Percentiles rank a stretch among this genome's conserved stretches.
Evolutionary conservation across 2,888 invertebrate genomes (phyloP).

Genomic region (Drosophila maculinotata): DNA sequence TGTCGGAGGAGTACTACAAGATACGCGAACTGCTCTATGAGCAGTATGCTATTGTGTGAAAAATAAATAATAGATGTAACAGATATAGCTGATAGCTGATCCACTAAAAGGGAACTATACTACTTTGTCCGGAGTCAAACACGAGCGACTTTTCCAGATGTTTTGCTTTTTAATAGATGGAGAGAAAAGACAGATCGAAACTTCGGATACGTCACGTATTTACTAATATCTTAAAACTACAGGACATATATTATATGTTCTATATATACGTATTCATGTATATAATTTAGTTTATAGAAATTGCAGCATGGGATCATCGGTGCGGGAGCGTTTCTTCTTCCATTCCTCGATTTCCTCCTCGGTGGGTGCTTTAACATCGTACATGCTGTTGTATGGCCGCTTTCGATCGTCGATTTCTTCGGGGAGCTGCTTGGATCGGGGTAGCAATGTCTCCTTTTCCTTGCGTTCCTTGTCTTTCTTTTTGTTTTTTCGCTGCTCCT

Average conservation of each 20-base stretch:
- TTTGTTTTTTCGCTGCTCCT: constrained; percentile 81
- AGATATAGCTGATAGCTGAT: too few relatives aligned
- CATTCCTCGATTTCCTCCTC: constrained; percentile 97
- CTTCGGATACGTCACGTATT: too few relatives aligned
- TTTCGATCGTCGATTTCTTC: constrained; percentile 94
- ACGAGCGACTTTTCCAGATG: too few relatives aligned
- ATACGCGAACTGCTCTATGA: constrained; percentile 96
- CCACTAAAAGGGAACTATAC: too few relatives aligned
- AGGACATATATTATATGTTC: background rate
- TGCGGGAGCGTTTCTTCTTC: constrained; percentile 92
- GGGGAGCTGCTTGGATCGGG: constrained; percentile 42
- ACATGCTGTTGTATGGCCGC: constrained; percentile 96
- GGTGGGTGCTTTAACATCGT: constrained; percentile 92
- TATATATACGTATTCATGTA: background rate
- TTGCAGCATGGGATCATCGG: constrained; percentile 97
- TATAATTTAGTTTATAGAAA: constrained; percentile 85
- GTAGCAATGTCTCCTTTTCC: constrained; percentile 68
- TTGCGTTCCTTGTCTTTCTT: constrained; percentile 64
- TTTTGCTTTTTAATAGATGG: too few relatives aligned
- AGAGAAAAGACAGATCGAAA: too few relatives aligned
- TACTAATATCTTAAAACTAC: too few relatives aligned
- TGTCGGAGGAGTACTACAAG: constrained; percentile 97
- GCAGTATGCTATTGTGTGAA: constrained; percentile 97
- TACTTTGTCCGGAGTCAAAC: too few relatives aligned
- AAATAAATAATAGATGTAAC: constrained; percentile 30